Conservation (phyloP, 1,140 invertebrate genomes). For the Pteromalus puparum region DNA sequence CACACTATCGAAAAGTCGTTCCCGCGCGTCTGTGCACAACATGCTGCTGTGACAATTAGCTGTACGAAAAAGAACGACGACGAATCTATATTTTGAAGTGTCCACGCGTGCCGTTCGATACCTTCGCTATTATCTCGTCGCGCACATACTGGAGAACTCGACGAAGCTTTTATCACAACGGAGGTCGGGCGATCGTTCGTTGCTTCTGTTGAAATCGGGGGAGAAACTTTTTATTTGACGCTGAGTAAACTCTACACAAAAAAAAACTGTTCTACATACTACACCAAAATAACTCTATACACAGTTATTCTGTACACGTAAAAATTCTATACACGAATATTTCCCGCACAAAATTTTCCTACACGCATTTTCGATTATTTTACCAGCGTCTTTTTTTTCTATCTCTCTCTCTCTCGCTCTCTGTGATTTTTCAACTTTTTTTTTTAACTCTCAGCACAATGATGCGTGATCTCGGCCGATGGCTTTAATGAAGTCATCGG, state of each 20-base stretch:
- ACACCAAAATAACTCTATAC: no score
- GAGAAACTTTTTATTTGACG: no score
- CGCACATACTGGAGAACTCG: neutral
- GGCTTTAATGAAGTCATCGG: neutral
- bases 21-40: no score
- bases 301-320: no score
- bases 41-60: neutral
- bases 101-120: neutral
- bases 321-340: no score
- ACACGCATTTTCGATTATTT: no score
- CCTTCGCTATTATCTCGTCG: neutral
- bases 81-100: neutral
- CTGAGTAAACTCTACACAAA: no score
- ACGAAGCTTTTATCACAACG: neutral
- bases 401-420: neutral
- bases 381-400: no score
- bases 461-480: neutral
- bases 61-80: neutral
- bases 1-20: neutral
- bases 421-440: neutral
- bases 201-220: neutral
- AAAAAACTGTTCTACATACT: no score
- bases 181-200: neutral
- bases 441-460: slow-evolving; percentile 11
- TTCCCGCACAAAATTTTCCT: no score